Evolutionary conservation across 2,113 vertebrate species (phyloP).

Genomic region (Pitta sordida): DNA sequence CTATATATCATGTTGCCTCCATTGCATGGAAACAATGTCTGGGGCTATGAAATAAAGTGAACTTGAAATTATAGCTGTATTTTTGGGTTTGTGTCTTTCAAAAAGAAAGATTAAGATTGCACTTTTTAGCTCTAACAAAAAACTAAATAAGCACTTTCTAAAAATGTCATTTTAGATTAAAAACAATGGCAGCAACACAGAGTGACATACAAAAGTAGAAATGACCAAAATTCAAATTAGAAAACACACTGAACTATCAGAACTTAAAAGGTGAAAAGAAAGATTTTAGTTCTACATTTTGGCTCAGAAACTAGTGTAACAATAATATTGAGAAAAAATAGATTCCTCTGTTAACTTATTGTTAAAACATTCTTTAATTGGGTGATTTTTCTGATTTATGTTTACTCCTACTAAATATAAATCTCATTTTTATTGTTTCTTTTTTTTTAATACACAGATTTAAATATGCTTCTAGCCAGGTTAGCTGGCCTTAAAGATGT

Average conservation of each 20-base stretch:
- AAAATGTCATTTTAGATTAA: background rate
- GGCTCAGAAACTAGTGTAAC: background rate
- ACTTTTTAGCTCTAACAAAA: background rate
- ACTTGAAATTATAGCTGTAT: background rate
- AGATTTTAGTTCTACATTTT: background rate
- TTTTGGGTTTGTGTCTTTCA: background rate
- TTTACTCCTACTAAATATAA: background rate
- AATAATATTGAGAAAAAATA: background rate
- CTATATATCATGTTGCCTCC: background rate
- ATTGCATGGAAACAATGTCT: background rate
- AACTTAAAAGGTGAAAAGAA: background rate
- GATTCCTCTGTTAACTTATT: background rate
- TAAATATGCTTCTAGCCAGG: background rate
- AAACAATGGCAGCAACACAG: background rate
- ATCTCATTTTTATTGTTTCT: background rate
- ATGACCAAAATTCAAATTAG: background rate
- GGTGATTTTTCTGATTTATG: background rate
- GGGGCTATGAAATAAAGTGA: background rate
- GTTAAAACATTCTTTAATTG: background rate
- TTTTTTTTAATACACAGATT: background rate
- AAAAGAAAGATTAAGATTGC: background rate
- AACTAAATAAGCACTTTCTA: background rate
- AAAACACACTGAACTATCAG: background rate
- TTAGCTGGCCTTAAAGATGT: background rate
- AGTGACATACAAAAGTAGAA: background rate